Base-by-base conservation (phyloP, 2,797 vertebrate species). In the Dromococcyx pavoninus region DNA sequence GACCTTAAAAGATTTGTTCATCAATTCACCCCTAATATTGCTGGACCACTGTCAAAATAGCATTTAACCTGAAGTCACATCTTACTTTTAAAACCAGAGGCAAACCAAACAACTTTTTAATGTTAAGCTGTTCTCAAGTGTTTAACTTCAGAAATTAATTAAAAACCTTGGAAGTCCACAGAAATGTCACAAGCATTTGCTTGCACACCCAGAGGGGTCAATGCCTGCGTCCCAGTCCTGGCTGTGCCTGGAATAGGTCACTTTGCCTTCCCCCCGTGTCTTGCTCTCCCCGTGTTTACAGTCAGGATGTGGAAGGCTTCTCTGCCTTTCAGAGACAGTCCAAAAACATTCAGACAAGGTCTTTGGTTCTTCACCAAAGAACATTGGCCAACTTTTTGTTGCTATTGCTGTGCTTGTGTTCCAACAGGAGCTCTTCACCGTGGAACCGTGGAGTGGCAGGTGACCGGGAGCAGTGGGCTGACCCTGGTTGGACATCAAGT, bases 41-140 rank as follows among this genome's bases (percentile, higher is more conserved):
- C n/a, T 75, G 72, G 51, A n/a, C 9, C 25, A 12, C 39, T 56
- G 88, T 83, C 82, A 84, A 62, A 88, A 60, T 13, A 66, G 77
- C 88, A 70, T 91, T 91, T 92, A 91, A 92, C 70, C 51, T 76
- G 74, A 76, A 77, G 41, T 67, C 79, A 44, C 8, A 28, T 44
- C 77, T 41, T 25, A 2, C 27, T 2, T 9, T 39, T 37, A 74
- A 75, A 88, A 76, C 25, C 71, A 76, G 56, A 41, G 17, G 33
- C 5, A 51, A 91, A 39, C 2, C 39, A 13, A 62, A 37, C 8
- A 46, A 17, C 37, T 19, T 17, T 15, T 67, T 67, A 3, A 7
- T 30, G 11, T 35, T 50, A 17, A 3, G 5, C 48, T 44, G 2
- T 19, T 41, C 39, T 41, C 39, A 41, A 41, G 10, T 30, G 33